Conservation (phyloP, 2,797 vertebrate species). For the Hirundo rustica region DNA sequence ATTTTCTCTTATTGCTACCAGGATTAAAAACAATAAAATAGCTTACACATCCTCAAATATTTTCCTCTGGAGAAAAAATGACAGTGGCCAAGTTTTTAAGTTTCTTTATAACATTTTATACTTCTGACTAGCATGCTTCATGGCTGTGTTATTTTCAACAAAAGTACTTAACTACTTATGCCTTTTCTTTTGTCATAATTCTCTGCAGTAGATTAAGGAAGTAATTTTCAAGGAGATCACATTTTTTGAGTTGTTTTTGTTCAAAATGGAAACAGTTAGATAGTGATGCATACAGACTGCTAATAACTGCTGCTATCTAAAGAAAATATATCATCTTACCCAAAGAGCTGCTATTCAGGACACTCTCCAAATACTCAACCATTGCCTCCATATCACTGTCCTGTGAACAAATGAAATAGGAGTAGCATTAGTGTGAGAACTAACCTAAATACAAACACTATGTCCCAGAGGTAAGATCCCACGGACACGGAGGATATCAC, state of each 20-base stretch:
- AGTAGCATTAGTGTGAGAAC: neutral
- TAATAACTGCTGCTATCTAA: neutral
- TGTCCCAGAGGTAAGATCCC: neutral
- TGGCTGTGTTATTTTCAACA: neutral
- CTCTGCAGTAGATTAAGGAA: neutral
- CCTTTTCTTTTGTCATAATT: neutral
- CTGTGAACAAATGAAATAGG: slow-evolving; percentile 51
- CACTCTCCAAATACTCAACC: slow-evolving; percentile 72
- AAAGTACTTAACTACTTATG: neutral
- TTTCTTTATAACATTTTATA: neutral
- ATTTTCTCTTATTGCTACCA: neutral
- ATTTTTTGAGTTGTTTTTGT: neutral
- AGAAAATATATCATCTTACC: slow-evolving; percentile 55
- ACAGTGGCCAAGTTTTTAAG: neutral
- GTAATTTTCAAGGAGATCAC: neutral
- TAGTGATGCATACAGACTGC: neutral
- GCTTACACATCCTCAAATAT: neutral
- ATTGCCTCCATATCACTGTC: slow-evolving; percentile 76
- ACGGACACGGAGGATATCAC: neutral
- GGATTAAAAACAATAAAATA: neutral
- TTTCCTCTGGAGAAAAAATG: neutral
- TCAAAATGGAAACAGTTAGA: neutral
- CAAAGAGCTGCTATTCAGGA: slow-evolving; percentile 59
- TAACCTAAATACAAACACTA: neutral
- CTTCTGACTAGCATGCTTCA: neutral